phyloP scores from a whole-genome alignment of 2,888 invertebrate species.

The Cephonodes hylas region DNA sequence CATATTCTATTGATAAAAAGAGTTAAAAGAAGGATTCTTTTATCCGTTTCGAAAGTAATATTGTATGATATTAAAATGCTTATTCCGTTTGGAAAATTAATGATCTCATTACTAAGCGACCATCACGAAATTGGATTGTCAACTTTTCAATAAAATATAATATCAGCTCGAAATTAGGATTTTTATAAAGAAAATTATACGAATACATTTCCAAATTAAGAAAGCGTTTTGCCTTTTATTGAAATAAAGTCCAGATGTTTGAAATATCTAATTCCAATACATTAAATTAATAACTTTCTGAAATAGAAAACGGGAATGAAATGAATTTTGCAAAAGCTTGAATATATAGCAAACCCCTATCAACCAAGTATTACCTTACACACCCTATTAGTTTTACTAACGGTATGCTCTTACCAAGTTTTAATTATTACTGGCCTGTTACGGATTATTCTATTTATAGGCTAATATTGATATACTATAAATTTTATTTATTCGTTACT shows the following conservation, averaged over 20 bases:
- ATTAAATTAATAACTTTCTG: background rate
- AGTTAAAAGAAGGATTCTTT: conserved; percentile 29
- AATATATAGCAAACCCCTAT: background rate
- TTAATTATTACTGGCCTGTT: background rate
- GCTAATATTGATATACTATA: too few relatives aligned
- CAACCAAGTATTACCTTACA: background rate
- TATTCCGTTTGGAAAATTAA: conserved; percentile 27
- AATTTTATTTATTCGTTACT: too few relatives aligned
- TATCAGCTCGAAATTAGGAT: background rate
- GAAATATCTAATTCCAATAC: background rate
- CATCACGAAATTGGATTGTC: background rate
- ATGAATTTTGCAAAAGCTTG: background rate
- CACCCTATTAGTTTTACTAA: background rate
- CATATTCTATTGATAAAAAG: conserved; percentile 37
- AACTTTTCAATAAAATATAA: background rate
- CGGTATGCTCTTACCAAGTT: background rate
- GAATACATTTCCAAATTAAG: background rate
- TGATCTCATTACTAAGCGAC: conserved; percentile 14
- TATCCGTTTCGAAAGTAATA: conserved; percentile 18
- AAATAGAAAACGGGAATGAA: background rate
- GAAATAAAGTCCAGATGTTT: background rate
- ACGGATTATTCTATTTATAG: too few relatives aligned
- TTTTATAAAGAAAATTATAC: background rate
- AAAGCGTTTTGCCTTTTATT: background rate
- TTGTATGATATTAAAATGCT: conserved; percentile 12